Base-by-base conservation (phyloP, 2,797 vertebrate species). In the Pelodytes ibericus region DNA sequence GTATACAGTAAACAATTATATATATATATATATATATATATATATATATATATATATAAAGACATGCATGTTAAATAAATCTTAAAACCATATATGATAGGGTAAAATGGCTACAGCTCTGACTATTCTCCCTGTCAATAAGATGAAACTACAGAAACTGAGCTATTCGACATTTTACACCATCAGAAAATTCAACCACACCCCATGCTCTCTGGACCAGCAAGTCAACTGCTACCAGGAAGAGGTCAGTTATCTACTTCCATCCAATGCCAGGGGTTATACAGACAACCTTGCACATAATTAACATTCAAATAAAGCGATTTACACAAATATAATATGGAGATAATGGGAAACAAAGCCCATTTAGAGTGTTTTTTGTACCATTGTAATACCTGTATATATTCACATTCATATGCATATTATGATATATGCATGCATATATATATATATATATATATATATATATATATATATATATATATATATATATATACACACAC, bases 141-240 rank as follows among this genome's bases (percentile, higher is more conserved):
- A 27, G 41, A 71, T 30, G 49, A 44, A 47, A 77, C 47, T 53
- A 44, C 18, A 29, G 60, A 39, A 62, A 58, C 6, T 53, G 29
- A 18, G 26, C 27, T 33, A 30, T 31, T 72, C 15, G 51, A 77
- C 51, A 71, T 72, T 76, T 72, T 62, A 68, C 41, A 68, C 47
- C 70, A 72, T 27, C 27, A 73, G 56, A 73, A 79, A 57, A 78
- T 51, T 25, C 76, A 79, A 79, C 77, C 77, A 79, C 77, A 79
- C 77, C 77, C 71, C 71, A 69, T 47, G 63, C 26, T 74, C 57
- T 41, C 57, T 63, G 25, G 70, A 72, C 76, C 62, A 67, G 71
- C 70, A 62, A 72, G 75, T 49, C 63, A 75, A 60, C 57, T 47
- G 41, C 30, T 78, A 41, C 60, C 70, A 73, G 53, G 62, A 72